A percentile compares a stretch with the other conserved stretches of the same genome.
phyloP scores from a whole-genome alignment of 2,797 vertebrate genomes.

The Syngnathus acus region DNA sequence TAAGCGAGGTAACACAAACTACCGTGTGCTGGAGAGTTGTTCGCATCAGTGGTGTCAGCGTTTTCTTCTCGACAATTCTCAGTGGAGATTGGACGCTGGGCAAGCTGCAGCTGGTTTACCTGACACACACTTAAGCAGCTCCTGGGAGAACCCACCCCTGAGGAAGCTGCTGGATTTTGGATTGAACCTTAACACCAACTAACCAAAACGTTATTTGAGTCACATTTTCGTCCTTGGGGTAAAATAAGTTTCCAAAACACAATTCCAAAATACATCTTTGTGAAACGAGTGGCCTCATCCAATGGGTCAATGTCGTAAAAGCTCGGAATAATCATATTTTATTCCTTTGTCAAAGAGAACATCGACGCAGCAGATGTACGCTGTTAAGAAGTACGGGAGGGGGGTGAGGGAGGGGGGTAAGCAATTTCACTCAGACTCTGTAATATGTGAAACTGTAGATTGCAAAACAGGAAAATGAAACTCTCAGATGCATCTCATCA shows the following conservation, averaged over 20 bases:
- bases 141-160: slow-evolving; percentile 27
- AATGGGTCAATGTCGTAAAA: neutral
- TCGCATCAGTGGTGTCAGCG: slow-evolving; percentile 21
- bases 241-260: neutral
- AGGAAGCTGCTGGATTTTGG: neutral
- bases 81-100: slow-evolving; percentile 34
- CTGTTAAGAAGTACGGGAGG: neutral
- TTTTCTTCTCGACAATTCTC: slow-evolving; percentile 17
- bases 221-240: no score
- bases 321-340: neutral
- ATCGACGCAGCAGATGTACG: neutral
- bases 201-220: neutral
- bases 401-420: neutral
- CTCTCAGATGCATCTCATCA: slow-evolving; percentile 54
- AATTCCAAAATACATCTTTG: neutral
- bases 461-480: slow-evolving; percentile 48
- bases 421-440: slow-evolving; percentile 4
- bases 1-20: neutral
- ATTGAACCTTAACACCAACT: neutral
- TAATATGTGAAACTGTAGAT: slow-evolving; percentile 6
- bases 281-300: neutral
- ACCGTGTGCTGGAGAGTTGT: slow-evolving; percentile 12
- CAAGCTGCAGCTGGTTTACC: slow-evolving; percentile 45
- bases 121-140: slow-evolving; percentile 44
- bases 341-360: neutral